Conservation (phyloP, 2,797 vertebrate species). For the Sorex maritimensis region DNA sequence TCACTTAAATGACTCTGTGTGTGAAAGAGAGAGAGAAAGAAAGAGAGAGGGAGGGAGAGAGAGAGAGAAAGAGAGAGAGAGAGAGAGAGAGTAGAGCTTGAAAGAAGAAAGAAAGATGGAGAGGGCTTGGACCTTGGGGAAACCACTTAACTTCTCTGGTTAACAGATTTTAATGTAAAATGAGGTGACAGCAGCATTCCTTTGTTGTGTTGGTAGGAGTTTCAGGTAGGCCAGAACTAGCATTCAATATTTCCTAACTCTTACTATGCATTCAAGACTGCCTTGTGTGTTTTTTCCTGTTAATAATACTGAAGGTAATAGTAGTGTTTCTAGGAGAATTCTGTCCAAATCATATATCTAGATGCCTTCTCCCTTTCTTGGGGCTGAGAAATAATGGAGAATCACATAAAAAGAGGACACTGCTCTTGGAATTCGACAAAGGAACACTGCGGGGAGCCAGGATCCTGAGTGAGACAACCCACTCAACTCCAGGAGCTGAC, state of each 20-base stretch:
- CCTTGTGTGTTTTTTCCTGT: background rate
- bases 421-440: background rate
- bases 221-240: background rate
- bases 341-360: no score
- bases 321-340: background rate
- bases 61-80: no score
- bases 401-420: background rate
- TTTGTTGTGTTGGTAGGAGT: background rate
- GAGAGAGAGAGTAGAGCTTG: no score
- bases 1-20: background rate
- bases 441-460: no score
- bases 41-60: no score
- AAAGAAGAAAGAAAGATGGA: no score
- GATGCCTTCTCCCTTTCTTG: background rate
- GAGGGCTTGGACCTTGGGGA: rapidly evolving
- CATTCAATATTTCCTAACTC: background rate
- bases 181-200: background rate
- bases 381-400: background rate
- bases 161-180: background rate
- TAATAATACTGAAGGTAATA: background rate
- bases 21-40: background rate
- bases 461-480: no score
- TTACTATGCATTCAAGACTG: background rate
- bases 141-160: background rate
- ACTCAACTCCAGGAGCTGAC: no score